These are phyloP conservation scores for Volucella bombylans DNA, from an alignment of 2,888 invertebrate species.

Conservation along the genomic window DNA sequence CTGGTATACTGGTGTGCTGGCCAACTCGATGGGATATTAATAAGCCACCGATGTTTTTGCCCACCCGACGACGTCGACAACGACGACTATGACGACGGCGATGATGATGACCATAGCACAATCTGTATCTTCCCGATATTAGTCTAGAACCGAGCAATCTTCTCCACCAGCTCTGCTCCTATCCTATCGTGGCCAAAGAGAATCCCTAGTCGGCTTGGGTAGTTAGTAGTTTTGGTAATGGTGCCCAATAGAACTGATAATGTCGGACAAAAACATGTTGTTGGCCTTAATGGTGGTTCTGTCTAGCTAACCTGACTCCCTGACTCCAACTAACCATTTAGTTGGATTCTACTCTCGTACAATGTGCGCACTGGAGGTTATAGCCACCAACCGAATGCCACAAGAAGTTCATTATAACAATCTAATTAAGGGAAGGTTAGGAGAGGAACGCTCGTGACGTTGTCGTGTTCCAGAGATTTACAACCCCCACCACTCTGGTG, in stretches of 20 bases:
- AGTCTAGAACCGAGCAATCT: too few species aligned
- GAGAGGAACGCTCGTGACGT: conserved; percentile 74
- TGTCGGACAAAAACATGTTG: conserved; percentile 71
- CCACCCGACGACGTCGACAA: background rate
- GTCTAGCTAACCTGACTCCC: background rate
- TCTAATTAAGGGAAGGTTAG: conserved; percentile 75
- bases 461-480: conserved; percentile 64
- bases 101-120: conserved; percentile 48
- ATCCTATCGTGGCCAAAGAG: too few species aligned
- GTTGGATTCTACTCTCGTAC: conserved; percentile 52
- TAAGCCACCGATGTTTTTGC: too few species aligned
- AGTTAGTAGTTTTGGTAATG: conserved; percentile 73
- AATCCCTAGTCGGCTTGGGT: conserved; percentile 7
- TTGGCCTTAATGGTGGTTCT: conserved; percentile 66
- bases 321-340: conserved; percentile 58
- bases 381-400: conserved; percentile 72
- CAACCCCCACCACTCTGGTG: conserved; percentile 2
- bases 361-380: conserved; percentile 49
- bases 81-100: conserved; percentile 38
- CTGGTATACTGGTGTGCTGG: background rate
- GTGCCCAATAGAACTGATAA: conserved; percentile 74
- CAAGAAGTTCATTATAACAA: conserved; percentile 76
- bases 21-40: conserved; percentile 45
- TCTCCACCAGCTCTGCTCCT: too few species aligned
- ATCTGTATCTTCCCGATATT: conserved; percentile 39